These are phyloP conservation scores for Reticulitermes lucifugus DNA, from an alignment of 2,888 invertebrate genomes.

Conservation along the genomic window DNA sequence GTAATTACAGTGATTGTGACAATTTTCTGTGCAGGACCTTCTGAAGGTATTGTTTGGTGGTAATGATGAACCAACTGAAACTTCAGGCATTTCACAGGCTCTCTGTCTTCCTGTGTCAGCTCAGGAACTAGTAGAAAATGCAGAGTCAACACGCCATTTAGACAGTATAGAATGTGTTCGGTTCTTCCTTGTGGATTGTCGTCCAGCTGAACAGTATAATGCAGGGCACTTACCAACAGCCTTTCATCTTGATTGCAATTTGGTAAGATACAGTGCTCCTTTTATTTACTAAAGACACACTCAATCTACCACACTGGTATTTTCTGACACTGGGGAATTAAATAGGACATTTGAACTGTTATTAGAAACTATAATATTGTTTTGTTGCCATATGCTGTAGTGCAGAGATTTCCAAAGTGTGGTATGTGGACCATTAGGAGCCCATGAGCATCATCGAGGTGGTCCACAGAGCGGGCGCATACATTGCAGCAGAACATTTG, in stretches of 20 bases:
- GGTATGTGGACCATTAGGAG: too few species aligned
- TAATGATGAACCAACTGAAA: slow-evolving; percentile 66
- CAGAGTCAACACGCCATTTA: slow-evolving; percentile 57
- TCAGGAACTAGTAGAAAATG: slow-evolving; percentile 89
- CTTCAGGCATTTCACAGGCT: slow-evolving; percentile 78
- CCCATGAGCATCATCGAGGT: too few species aligned
- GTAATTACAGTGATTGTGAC: too few species aligned
- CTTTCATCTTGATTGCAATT: slow-evolving; percentile 96
- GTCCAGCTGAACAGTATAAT: slow-evolving; percentile 97
- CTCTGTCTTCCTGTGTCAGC: slow-evolving; percentile 97
- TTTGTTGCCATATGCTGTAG: too few species aligned
- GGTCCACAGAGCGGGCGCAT: too few species aligned
- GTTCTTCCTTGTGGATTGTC: slow-evolving; percentile 97
- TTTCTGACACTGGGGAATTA: too few species aligned
- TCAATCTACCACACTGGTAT: not conserved
- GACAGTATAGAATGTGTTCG: slow-evolving; percentile 68
- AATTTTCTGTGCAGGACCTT: slow-evolving; percentile 41
- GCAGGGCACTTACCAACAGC: slow-evolving; percentile 97
- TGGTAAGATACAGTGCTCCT: slow-evolving; percentile 66
- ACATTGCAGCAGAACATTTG: too few species aligned
- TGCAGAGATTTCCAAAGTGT: too few species aligned
- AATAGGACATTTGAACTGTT: too few species aligned
- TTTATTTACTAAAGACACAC: not conserved
- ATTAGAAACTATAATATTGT: too few species aligned
- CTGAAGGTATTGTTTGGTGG: slow-evolving; percentile 63